Percentiles rank a stretch among this genome's conserved stretches.
These are phyloP conservation scores for Ditula angustiorana DNA, from an alignment of 2,888 invertebrate species.

Conservation along the genomic window DNA sequence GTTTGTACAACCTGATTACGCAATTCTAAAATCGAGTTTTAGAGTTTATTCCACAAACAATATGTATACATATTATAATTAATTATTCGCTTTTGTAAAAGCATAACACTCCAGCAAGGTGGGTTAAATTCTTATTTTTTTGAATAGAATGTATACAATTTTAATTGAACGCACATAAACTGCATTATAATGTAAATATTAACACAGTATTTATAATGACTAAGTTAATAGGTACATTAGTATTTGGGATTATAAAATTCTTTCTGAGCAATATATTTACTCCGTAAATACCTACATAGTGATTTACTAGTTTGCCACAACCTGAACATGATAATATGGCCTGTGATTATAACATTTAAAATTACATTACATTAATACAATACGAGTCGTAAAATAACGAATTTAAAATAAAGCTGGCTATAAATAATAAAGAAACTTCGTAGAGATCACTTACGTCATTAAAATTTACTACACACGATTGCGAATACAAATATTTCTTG, in stretches of 20 bases:
- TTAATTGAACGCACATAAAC: too few species aligned
- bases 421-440: slow-evolving; percentile 15
- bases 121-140: background rate
- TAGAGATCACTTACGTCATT: slow-evolving; percentile 28
- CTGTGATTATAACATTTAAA: slow-evolving; percentile 2
- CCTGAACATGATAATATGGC: slow-evolving; percentile 9
- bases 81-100: background rate
- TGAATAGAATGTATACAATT: background rate
- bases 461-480: background rate
- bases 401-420: slow-evolving; percentile 15
- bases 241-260: background rate
- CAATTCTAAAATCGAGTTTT: background rate
- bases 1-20: background rate
- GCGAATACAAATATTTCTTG: slow-evolving; percentile 4
- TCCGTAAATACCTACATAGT: background rate
- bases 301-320: slow-evolving; percentile 6
- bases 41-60: background rate
- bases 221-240: background rate
- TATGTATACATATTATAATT: background rate
- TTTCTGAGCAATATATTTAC: background rate
- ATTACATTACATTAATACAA: slow-evolving; percentile 7
- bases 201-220: background rate
- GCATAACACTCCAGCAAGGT: background rate
- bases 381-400: slow-evolving; percentile 16
- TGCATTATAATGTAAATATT: too few species aligned